Evolutionary conservation across 2,888 invertebrate genomes (phyloP).

Genomic region (Torymus aiolomorphi): DNA sequence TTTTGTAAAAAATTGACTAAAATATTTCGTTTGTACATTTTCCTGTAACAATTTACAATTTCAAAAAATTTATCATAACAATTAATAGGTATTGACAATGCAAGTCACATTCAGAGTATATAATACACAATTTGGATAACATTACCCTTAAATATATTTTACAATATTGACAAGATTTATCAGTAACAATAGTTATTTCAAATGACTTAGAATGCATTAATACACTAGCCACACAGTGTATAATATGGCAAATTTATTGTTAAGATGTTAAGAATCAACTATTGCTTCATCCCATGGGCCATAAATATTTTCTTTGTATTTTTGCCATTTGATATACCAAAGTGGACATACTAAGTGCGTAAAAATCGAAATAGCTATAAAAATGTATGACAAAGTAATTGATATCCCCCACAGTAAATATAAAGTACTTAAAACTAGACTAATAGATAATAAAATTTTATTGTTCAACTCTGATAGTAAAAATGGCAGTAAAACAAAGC

Average conservation of each 20-base stretch:
- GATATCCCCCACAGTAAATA: slow-evolving; percentile 78
- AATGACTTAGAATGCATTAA: not conserved
- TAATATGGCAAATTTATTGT: slow-evolving; percentile 11
- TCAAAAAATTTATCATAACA: slow-evolving; percentile 1
- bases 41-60: slow-evolving; percentile 12
- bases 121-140: no score
- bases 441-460: slow-evolving; percentile 78
- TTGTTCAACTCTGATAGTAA: slow-evolving; percentile 82
- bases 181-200: no score
- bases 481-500: slow-evolving; percentile 93
- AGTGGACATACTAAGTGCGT: slow-evolving; percentile 85
- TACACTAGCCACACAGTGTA: not conserved
- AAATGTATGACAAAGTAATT: slow-evolving; percentile 79
- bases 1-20: slow-evolving; percentile 44
- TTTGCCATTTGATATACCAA: slow-evolving; percentile 86
- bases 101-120: no score
- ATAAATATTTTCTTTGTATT: slow-evolving; percentile 92
- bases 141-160: no score
- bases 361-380: slow-evolving; percentile 79
- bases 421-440: slow-evolving; percentile 77
- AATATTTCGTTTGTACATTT: slow-evolving; percentile 7
- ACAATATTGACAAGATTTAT: no score
- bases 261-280: slow-evolving; percentile 63
- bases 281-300: slow-evolving; percentile 99
- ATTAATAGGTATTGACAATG: not conserved